phyloP scores from a whole-genome alignment of 2,888 invertebrate species.

The Digitonthophagus gazella region DNA sequence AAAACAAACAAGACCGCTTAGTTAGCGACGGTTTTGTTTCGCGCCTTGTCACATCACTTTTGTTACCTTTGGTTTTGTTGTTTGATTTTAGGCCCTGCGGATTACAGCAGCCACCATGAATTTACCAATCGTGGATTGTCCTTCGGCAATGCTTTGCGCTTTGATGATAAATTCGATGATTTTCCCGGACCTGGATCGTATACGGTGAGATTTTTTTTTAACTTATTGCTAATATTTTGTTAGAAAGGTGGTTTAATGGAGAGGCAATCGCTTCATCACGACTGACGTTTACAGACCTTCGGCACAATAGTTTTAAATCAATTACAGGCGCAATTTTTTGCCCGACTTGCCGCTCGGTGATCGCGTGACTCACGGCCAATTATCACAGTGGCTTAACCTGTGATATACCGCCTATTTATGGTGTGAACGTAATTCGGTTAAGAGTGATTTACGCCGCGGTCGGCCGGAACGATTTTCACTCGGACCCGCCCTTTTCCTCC shows the following conservation, averaged over 20 bases:
- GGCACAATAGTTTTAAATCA: conserved; percentile 3
- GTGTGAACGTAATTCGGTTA: conserved; percentile 15
- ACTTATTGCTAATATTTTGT: no score
- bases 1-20: not conserved
- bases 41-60: conserved; percentile 16
- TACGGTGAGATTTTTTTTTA: conserved; percentile 32
- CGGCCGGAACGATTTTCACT: not conserved
- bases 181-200: conserved; percentile 40
- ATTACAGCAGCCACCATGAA: conserved; percentile 28
- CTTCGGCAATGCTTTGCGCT: conserved; percentile 22
- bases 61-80: conserved; percentile 20
- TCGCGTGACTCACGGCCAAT: conserved; percentile 14
- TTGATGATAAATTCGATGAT: conserved; percentile 20
- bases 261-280: no score
- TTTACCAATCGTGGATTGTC: conserved; percentile 20
- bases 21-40: conserved; percentile 6
- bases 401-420: conserved; percentile 11
- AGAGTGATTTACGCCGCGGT: conserved; percentile 1
- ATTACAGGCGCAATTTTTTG: conserved; percentile 5
- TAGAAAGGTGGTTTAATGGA: no score
- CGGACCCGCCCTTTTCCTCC: not conserved
- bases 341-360: not conserved
- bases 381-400: conserved; percentile 8
- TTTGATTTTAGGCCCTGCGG: conserved; percentile 33
- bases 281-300: not conserved